Base-by-base conservation (phyloP, 2,113 vertebrate species). In the Chunga burmeisteri region DNA sequence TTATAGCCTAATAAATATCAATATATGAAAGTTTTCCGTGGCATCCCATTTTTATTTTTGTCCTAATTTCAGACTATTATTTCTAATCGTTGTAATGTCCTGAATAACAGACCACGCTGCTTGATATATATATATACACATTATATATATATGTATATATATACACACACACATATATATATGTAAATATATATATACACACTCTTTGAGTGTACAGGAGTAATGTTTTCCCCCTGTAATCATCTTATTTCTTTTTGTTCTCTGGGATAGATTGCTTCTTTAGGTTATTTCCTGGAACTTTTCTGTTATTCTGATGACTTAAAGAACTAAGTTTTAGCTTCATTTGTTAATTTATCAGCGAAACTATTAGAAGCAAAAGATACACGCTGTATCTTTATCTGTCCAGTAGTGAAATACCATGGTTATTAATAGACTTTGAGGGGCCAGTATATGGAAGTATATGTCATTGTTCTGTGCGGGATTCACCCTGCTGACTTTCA, bases 391-490 rank as follows among this genome's bases (percentile, higher is more conserved):
- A 47, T 42, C 23, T 50, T 61, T 55, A 23, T n/a, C 13, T 23
- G 34, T 61, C 55, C 22, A 32, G 14, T 15, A 47, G 16, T 47
- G 49, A 74, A 79, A 72, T 84, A 38, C 15, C 4, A 2, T 29
- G 0, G 1, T 66, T 70, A 44, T 21, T 68, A n/a, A 25, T 8
- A 38, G 40, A 40, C 26, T 44, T 6, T 40, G 23, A 13, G 27
- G 19, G 2, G 5, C 18, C 6, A 6, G 8, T 53, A 38, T 38
- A 38, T 71, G 53, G 38, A 50, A 0, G 1, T n/a, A 6, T 5
- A 9, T 25, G 13, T 30, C 42, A 14, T n/a, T 73, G 15, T 88
- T 71, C 38, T 66, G 34, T 90, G 55, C 29, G 86, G 52, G 9
- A 50, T 67, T 84, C 2, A 2, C 26, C 23, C 13, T 65, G 23